Evolutionary conservation across 2,797 vertebrate genomes (phyloP), one percentile per base, ranked within the genome.

Genomic region (Sebastes elongatus): DNA sequence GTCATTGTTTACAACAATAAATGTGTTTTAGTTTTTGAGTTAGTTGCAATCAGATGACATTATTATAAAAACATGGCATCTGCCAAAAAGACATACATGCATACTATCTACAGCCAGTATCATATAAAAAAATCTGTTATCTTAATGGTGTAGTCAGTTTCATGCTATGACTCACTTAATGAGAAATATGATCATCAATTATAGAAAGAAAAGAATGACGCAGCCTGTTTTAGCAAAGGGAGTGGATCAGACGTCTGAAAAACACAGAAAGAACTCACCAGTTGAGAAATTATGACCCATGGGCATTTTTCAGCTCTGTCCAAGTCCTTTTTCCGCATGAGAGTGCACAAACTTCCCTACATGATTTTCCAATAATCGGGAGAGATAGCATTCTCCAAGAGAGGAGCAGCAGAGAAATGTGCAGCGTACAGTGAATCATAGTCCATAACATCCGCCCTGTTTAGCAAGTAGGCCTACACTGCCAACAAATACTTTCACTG

Each of bases 401-500:
- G 59, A 83, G 79, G 46, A 42, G 22, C 78, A 71, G 78, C 72
- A 82, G 79, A 89, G 81, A 90, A 88, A 63, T 80, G 76, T 84
- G 84, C 30, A 86, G 82, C 70, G 42, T 46, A 46, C 83, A 86
- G 71, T 80, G 84, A 78, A 73, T 83, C 87, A 61, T 2, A 53
- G 71, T 73, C 57, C 74, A 60, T 72, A 90, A 93, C 87, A 94
- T 93, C 91, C 94, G 82, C 94, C 94, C 93, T 89, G 89, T 88
- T 92, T 84, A 87, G 86, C 75, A 61, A 83, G 33, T 56, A 69
- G 66, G 67, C 52, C 30, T 55, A 71, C 69, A 55, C 70, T 77
- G 92, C 91, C 91, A 94, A 85, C 78, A 92, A 86, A 96, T 96
- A 87, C 68, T 94, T 96, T 85, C 71, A 91, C 85, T 79, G 87